Percentiles rank a stretch among this genome's conserved stretches.
These are phyloP conservation scores for Coptodon bakossiorum DNA, from an alignment of 2,113 vertebrate species.

Conservation along the genomic window DNA sequence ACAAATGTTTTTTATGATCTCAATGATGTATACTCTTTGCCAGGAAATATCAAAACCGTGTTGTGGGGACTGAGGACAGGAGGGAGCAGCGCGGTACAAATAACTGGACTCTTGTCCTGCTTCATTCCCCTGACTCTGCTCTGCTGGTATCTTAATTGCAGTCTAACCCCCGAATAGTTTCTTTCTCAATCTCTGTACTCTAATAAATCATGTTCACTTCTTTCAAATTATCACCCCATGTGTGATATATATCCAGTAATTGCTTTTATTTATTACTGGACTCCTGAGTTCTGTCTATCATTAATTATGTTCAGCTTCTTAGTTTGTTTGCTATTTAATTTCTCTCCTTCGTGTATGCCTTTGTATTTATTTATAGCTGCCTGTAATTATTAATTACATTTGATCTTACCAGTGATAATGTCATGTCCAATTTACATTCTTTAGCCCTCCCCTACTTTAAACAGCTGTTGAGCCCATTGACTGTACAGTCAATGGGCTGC, in stretches of 20 bases:
- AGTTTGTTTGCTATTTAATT: neutral
- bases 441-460: neutral
- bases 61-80: neutral
- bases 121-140: neutral
- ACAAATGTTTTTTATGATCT: neutral
- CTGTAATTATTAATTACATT: neutral
- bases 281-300: neutral
- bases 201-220: neutral
- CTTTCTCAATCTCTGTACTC: neutral
- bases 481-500: too few species aligned
- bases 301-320: neutral
- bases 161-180: neutral
- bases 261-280: neutral
- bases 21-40: neutral
- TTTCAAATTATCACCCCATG: neutral
- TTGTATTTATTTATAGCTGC: neutral
- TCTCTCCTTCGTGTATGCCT: neutral
- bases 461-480: neutral
- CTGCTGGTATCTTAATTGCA: neutral
- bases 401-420: neutral
- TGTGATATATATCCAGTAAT: neutral
- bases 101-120: neutral
- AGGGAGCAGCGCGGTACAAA: fast-evolving
- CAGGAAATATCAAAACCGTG: fast-evolving
- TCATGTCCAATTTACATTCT: neutral